Base-by-base conservation (phyloP, 2,888 invertebrate genomes). In the Athalia circularis region DNA sequence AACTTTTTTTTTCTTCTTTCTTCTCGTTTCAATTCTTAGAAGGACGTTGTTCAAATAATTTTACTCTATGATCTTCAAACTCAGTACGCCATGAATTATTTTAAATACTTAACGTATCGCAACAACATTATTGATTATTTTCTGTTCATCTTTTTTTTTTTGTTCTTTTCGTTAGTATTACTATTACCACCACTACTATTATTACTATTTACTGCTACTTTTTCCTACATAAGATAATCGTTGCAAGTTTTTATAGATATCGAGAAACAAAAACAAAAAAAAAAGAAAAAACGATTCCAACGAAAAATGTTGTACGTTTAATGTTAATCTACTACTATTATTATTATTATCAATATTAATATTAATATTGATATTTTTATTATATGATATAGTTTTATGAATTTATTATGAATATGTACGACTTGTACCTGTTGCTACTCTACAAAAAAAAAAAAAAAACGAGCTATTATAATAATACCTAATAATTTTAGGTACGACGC, bases 351-450 rank as follows among this genome's bases (percentile, higher is more conserved):
- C 4, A 54, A 11, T 54, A 54, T 54, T 54, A 54, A 11, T 54
- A 54, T 54, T 3, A 4, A 11, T n/a, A 29, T 29, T 29, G 2
- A 29, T 29, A 29, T 29, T 29, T 29, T 29, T 29, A 29, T 29
- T 29, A 29, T 29, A 29, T 29, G 29, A 29, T 29, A 29, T 29
- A 29, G 29, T 29, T 29, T 29, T 29, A 29, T 29, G 29, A 29
- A 29, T n/a, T 8, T 72, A 72, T 52, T 9, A 72, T 59, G 43
- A 72, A 64, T 62, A 50, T 78, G 74, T 64, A 78, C 78, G 65
- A 72, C 72, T 72, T 72, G 72, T 78, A 78, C 78, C 78, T 78
- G 78, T 78, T 72, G 78, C 77, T 77, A 70, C n/a, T 15, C 13
- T 52, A 65, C 57, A 72, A 61, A 72, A n/a, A 11, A 29, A 29